A percentile compares a stretch with the other conserved stretches of the same genome.
Conservation (phyloP, 2,888 invertebrate species). For the Rhagonycha lutea region DNA sequence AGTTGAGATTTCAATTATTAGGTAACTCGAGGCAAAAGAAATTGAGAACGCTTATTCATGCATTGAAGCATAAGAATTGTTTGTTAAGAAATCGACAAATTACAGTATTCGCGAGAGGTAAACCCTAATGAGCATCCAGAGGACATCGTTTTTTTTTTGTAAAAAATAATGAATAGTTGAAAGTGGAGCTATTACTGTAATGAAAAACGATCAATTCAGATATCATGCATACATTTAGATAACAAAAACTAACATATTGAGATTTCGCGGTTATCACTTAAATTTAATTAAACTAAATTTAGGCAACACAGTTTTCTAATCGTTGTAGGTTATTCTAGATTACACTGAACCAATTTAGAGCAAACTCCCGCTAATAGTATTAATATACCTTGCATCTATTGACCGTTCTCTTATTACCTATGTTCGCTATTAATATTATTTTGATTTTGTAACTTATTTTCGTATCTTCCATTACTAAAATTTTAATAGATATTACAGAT, state of each 20-base stretch:
- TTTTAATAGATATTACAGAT: slow-evolving; percentile 31
- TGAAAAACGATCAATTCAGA: neutral
- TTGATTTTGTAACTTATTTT: neutral
- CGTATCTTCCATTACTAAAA: slow-evolving; percentile 9
- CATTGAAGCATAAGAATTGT: neutral
- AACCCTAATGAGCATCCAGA: neutral
- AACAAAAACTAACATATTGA: neutral
- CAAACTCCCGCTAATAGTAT: slow-evolving; percentile 1
- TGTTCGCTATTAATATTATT: neutral
- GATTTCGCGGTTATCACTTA: neutral
- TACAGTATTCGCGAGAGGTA: neutral
- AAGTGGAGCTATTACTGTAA: neutral
- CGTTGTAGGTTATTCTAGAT: neutral
- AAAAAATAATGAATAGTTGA: neutral
- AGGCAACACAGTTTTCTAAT: neutral
- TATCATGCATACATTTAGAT: neutral
- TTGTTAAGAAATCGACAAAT: neutral
- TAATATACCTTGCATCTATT: neutral
- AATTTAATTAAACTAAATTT: neutral
- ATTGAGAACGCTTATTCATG: neutral
- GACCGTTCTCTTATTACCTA: neutral
- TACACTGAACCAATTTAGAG: neutral
- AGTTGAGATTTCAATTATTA: neutral
- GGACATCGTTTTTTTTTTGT: neutral
- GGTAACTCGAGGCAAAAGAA: neutral